These are phyloP conservation scores for Ommatoiulus sabulosus DNA, from an alignment of 2,888 invertebrate genomes.

Conservation along the genomic window DNA sequence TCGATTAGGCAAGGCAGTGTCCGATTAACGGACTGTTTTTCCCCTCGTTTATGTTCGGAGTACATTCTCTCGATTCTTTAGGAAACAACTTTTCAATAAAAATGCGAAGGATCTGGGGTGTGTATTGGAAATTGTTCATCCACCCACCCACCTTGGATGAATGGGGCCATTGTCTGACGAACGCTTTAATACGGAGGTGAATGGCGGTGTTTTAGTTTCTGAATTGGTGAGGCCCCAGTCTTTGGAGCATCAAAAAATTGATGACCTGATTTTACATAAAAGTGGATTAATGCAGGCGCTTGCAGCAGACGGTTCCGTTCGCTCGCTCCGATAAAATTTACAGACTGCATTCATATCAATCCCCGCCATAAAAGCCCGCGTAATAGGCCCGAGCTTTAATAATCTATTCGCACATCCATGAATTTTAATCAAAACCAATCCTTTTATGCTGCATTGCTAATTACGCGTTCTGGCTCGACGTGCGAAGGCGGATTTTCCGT, in stretches of 20 bases:
- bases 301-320: not conserved
- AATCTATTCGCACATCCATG: conserved; percentile 19
- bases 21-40: too few relatives aligned
- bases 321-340: not conserved
- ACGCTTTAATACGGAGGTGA: too few relatives aligned
- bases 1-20: too few relatives aligned
- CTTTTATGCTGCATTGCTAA: conserved; percentile 1
- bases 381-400: not conserved
- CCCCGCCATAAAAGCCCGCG: not conserved
- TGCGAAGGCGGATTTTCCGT: not conserved
- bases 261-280: conserved; percentile 13
- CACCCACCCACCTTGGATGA: too few relatives aligned
- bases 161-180: too few relatives aligned
- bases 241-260: not conserved
- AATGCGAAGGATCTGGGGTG: too few relatives aligned
- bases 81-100: too few relatives aligned
- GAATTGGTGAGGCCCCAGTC: too few relatives aligned
- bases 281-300: not conserved
- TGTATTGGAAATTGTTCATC: too few relatives aligned
- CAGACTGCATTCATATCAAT: conserved; percentile 4
- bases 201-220: too few relatives aligned
- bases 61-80: too few relatives aligned
- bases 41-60: too few relatives aligned
- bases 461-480: not conserved
- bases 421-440: conserved; percentile 22